A percentile compares a stretch with the other conserved stretches of the same genome.
phyloP scores from a whole-genome alignment of 1,140 invertebrate species.

The Oscheius sp. region DNA sequence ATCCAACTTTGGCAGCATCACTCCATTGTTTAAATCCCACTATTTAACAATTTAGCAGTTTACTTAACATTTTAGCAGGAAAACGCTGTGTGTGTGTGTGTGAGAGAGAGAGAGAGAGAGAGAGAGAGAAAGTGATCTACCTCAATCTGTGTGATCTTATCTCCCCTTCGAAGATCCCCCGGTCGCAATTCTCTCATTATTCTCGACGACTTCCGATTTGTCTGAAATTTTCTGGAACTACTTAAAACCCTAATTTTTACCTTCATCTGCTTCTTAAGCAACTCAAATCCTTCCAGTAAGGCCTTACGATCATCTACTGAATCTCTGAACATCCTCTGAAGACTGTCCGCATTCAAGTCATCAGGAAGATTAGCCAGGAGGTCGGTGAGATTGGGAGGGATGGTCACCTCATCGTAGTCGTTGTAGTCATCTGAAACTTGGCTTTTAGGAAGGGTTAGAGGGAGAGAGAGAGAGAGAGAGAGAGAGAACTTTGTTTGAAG shows the following conservation, averaged over 20 bases:
- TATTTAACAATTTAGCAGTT: not conserved
- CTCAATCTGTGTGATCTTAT: conserved; percentile 22
- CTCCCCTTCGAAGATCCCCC: conserved; percentile 25
- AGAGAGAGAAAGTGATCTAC: too few species aligned
- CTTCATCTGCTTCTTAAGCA: conserved; percentile 1
- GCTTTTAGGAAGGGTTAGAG: not conserved
- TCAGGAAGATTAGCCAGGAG: conserved; percentile 56
- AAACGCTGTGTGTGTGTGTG: too few species aligned
- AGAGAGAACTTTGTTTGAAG: too few species aligned
- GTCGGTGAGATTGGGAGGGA: conserved; percentile 56
- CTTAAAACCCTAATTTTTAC: not conserved
- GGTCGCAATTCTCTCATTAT: conserved; percentile 26
- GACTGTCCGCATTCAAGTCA: conserved; percentile 50
- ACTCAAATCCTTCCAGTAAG: conserved; percentile 1
- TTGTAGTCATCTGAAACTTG: conserved; percentile 49
- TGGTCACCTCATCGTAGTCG: conserved; percentile 56
- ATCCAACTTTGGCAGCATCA: too few species aligned
- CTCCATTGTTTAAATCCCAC: not conserved
- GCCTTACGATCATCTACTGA: not conserved
- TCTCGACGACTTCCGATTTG: not conserved
- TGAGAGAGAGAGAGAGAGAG: too few species aligned
- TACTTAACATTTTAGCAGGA: too few species aligned
- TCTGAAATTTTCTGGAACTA: conserved; percentile 9
- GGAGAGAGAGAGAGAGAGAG: too few species aligned
- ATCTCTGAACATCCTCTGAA: conserved; percentile 51